Evolutionary conservation across 1,140 invertebrate genomes (phyloP).

Genomic region (Antheraea pernyi): DNA sequence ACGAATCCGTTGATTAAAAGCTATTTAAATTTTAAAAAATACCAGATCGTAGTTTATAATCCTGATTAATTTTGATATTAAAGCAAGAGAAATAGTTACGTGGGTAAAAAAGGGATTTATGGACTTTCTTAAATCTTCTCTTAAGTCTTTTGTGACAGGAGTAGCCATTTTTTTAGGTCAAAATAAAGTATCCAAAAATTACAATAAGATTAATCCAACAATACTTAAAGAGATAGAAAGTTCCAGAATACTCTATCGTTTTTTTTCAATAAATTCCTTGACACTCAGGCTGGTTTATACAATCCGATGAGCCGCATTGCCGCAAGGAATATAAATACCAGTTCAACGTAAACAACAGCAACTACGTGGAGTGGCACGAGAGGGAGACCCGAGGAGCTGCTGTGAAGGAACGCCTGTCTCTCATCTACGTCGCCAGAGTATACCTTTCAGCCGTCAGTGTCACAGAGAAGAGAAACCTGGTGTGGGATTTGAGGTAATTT

Average conservation of each 20-base stretch:
- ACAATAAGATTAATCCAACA: too few species aligned
- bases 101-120: too few species aligned
- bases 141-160: too few species aligned
- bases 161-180: too few species aligned
- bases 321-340: slow-evolving; percentile 92
- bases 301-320: slow-evolving; percentile 86
- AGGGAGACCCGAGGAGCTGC: slow-evolving; percentile 83
- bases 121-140: too few species aligned
- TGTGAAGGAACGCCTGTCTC: slow-evolving; percentile 82
- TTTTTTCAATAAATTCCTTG: neutral
- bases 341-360: slow-evolving; percentile 82
- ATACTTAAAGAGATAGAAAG: too few species aligned
- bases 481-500: slow-evolving; percentile 87
- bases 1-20: too few species aligned
- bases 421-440: slow-evolving; percentile 89
- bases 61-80: too few species aligned
- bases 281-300: slow-evolving; percentile 88
- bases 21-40: too few species aligned
- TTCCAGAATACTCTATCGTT: neutral
- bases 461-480: slow-evolving; percentile 92
- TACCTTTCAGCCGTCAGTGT: slow-evolving; percentile 90
- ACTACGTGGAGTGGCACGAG: slow-evolving; percentile 92
- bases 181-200: too few species aligned
- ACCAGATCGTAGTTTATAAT: too few species aligned
- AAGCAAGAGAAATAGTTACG: too few species aligned